Evolutionary conservation across 2,113 vertebrate genomes (phyloP).

Genomic region (Taxidea taxus): DNA sequence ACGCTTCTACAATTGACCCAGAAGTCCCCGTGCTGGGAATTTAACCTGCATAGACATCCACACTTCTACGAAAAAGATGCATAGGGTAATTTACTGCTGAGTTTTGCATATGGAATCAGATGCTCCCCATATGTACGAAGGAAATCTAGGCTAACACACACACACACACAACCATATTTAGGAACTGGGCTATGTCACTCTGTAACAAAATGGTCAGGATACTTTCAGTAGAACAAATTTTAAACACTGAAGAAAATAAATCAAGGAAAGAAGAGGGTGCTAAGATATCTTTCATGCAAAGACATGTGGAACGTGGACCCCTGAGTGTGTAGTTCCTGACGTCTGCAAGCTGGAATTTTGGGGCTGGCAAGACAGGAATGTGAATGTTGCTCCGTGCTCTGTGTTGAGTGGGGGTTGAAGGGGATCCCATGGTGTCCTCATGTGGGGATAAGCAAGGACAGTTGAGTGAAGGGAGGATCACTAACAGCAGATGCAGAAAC

Average conservation of each 20-base stretch:
- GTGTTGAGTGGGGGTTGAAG: not conserved
- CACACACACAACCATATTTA: not conserved
- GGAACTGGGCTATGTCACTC: not conserved
- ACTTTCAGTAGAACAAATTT: not conserved
- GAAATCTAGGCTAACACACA: not conserved
- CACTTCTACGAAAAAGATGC: not conserved
- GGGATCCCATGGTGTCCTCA: rapidly evolving
- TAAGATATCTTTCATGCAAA: too few relatives aligned
- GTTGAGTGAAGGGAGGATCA: not conserved
- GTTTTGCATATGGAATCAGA: not conserved
- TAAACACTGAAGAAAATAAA: not conserved
- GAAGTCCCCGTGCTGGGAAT: not conserved
- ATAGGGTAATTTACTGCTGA: not conserved
- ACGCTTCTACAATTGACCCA: too few relatives aligned
- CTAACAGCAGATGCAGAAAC: not conserved
- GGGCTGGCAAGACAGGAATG: not conserved
- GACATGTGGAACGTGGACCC: rapidly evolving
- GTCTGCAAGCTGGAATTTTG: not conserved
- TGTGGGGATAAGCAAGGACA: not conserved
- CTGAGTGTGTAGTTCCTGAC: rapidly evolving
- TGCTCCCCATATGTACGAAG: rapidly evolving
- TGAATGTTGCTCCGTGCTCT: too few relatives aligned
- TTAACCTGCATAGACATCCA: too few relatives aligned
- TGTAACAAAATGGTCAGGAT: not conserved
- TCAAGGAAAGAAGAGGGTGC: too few relatives aligned